Conservation (phyloP, 2,888 invertebrate species). For the Lacanobia wlatinum region DNA sequence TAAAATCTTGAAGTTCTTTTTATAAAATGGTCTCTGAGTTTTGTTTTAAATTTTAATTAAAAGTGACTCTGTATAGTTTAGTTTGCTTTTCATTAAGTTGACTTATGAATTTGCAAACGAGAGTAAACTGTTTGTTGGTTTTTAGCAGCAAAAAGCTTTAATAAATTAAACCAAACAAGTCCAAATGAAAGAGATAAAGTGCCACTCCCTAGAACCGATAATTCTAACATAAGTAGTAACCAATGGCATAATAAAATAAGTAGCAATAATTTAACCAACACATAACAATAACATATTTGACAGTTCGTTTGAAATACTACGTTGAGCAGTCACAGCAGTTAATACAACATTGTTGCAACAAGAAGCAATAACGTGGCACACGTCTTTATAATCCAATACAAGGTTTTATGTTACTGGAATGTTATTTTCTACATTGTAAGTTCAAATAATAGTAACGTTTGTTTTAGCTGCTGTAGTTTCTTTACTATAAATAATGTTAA, state of each 20-base stretch:
- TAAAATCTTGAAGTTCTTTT: constrained; percentile 44
- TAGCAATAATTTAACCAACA: constrained; percentile 47
- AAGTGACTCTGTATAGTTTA: constrained; percentile 22
- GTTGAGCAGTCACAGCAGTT: constrained; percentile 52
- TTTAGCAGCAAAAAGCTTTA: not conserved
- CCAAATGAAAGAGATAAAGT: not conserved
- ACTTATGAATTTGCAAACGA: constrained; percentile 17
- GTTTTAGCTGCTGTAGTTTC: constrained; percentile 49
- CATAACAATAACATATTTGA: constrained; percentile 61
- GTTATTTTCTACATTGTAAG: constrained; percentile 62
- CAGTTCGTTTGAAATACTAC: constrained; percentile 59
- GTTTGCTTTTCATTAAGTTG: constrained; percentile 10
- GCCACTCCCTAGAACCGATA: constrained; percentile 10
- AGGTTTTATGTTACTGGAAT: constrained; percentile 61
- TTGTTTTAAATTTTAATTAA: constrained; percentile 48
- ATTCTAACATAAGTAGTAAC: constrained; percentile 15
- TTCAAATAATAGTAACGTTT: constrained; percentile 57
- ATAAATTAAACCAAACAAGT: not conserved
- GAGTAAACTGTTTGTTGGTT: not conserved
- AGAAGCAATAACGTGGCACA: constrained; percentile 58
- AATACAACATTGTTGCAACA: constrained; percentile 64
- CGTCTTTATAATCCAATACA: constrained; percentile 69
- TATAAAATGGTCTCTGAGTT: constrained; percentile 8
- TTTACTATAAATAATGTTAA: constrained; percentile 20
- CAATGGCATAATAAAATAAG: constrained; percentile 30